Evolutionary conservation across 1,140 invertebrate species (phyloP).

Genomic region (Pissodes strobi): DNA sequence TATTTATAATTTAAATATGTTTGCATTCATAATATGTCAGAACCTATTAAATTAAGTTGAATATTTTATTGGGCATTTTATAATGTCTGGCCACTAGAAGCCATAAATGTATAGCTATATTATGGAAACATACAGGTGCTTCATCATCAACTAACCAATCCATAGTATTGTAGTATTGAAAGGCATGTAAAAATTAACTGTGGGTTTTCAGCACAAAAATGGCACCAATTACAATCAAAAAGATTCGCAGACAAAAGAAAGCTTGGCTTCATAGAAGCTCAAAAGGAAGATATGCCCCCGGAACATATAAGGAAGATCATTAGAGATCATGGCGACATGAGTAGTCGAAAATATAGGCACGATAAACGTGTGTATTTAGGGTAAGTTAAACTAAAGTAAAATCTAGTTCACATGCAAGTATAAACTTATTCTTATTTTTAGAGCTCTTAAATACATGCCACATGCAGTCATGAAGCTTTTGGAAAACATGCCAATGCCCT

Average conservation of each 20-base stretch:
- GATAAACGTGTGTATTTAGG: slow-evolving; percentile 99
- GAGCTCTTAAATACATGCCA: slow-evolving; percentile 98
- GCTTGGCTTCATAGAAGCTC: slow-evolving; percentile 98
- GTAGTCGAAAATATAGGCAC: slow-evolving; percentile 96
- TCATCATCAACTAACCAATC: no score
- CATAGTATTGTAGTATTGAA: no score
- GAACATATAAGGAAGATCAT: slow-evolving; percentile 99
- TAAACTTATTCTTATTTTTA: no score
- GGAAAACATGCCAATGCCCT: slow-evolving; percentile 99
- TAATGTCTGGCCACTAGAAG: no score
- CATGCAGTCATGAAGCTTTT: slow-evolving; percentile 98
- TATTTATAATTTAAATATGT: no score
- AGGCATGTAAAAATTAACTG: slow-evolving; percentile 27
- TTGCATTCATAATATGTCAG: no score
- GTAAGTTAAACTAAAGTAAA: slow-evolving; percentile 59
- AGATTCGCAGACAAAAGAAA: slow-evolving; percentile 97
- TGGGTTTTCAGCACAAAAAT: slow-evolving; percentile 85
- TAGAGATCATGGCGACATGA: slow-evolving; percentile 99
- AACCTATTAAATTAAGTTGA: no score
- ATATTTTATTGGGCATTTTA: no score
- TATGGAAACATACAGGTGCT: no score
- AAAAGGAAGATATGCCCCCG: slow-evolving; percentile 99
- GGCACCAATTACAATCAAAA: slow-evolving; percentile 98
- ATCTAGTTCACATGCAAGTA: slow-evolving; percentile 4
- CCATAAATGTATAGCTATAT: no score